These are phyloP conservation scores for Drosophila nr. perissopoda DNA, from an alignment of 2,888 invertebrate species.

Conservation along the genomic window DNA sequence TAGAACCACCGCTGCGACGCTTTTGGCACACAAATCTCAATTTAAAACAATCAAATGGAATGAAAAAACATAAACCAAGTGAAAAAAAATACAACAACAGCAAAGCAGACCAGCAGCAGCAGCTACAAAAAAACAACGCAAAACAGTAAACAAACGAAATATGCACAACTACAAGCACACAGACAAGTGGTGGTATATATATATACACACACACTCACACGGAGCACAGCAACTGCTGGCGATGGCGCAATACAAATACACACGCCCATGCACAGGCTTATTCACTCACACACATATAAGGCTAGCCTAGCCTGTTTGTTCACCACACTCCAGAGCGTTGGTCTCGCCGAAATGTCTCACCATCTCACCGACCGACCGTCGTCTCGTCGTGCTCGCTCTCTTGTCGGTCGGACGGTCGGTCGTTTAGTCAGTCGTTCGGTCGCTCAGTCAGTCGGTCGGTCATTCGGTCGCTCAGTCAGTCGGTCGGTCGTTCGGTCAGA, in stretches of 20 bases:
- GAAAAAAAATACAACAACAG: conserved; percentile 23
- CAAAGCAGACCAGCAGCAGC: conserved; percentile 11
- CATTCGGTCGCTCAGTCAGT: conserved; percentile 15
- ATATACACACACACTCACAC: conserved; percentile 7
- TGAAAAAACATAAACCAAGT: conserved; percentile 57
- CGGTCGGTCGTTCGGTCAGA: conserved; percentile 16
- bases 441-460: conserved; percentile 19
- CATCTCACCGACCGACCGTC: conserved; percentile 11
- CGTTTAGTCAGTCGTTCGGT: conserved; percentile 11
- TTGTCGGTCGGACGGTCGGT: conserved; percentile 8
- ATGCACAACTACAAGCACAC: conserved; percentile 44
- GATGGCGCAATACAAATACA: conserved; percentile 51
- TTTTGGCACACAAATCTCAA: conserved; percentile 75
- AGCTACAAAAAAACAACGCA: conserved; percentile 52
- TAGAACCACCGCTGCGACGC: conserved; percentile 43
- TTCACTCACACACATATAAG: conserved; percentile 26
- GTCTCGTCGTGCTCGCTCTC: conserved; percentile 17
- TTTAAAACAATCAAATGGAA: conserved; percentile 77
- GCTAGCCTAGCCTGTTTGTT: conserved; percentile 50
- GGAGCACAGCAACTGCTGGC: conserved; percentile 20
- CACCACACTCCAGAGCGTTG: conserved; percentile 61
- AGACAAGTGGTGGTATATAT: conserved; percentile 36
- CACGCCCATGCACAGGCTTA: conserved; percentile 16
- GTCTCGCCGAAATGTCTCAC: conserved; percentile 56
- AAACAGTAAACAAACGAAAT: conserved; percentile 76